A percentile compares a stretch with the other conserved stretches of the same genome.
These are phyloP conservation scores for Porites lobata DNA, from an alignment of 92 coral and sea anemone species.

Conservation along the genomic window DNA sequence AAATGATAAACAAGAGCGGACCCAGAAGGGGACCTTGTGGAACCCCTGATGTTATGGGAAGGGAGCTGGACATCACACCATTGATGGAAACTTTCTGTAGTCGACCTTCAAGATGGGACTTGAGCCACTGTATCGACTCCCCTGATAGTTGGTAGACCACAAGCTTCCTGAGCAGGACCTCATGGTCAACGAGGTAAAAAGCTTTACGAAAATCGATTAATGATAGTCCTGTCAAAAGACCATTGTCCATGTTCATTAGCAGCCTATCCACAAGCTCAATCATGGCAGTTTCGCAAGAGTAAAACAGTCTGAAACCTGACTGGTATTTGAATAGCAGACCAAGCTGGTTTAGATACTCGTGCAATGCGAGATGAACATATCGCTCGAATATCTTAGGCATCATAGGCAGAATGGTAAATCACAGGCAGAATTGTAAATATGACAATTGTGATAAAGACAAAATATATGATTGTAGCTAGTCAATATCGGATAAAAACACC, in stretches of 20 bases:
- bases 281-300: constrained; percentile 17
- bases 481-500: background rate
- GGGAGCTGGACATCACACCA: no score
- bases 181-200: constrained; percentile 22
- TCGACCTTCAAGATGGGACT: no score
- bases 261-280: background rate
- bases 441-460: background rate
- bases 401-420: background rate
- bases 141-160: no score
- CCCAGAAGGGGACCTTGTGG: no score
- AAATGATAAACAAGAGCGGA: no score
- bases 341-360: background rate
- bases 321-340: constrained; percentile 11
- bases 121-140: no score
- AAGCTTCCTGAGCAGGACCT: no score
- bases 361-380: background rate
- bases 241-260: constrained; percentile 19
- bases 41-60: no score
- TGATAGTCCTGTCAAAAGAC: constrained; percentile 6
- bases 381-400: constrained; percentile 16
- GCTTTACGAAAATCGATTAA: constrained; percentile 22
- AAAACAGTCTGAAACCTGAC: constrained; percentile 8
- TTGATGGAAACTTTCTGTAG: no score
- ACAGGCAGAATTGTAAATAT: no score
- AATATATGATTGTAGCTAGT: background rate